These are phyloP conservation scores for Noctua pronuba DNA, from an alignment of 2,888 invertebrate genomes.

Conservation along the genomic window DNA sequence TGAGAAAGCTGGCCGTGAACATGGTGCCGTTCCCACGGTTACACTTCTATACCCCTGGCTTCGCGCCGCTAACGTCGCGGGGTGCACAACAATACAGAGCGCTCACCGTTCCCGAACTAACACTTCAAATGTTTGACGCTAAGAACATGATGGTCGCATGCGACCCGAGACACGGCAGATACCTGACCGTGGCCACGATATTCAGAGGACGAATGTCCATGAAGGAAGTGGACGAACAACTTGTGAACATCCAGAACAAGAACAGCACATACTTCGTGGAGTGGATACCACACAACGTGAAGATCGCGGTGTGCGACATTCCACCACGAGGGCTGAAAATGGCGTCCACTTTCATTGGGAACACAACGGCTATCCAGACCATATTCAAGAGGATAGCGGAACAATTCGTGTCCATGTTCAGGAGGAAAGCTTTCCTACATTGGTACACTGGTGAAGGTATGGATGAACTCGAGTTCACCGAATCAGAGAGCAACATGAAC, in stretches of 20 bases:
- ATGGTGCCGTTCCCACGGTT: conserved; percentile 92
- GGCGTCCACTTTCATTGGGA: conserved; percentile 97
- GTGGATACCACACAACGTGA: conserved; percentile 95
- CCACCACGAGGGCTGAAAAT: conserved; percentile 94
- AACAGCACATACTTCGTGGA: conserved; percentile 95
- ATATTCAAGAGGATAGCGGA: conserved; percentile 96
- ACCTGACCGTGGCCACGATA: conserved; percentile 96
- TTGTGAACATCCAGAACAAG: conserved; percentile 94
- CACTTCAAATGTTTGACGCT: conserved; percentile 91
- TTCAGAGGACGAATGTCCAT: conserved; percentile 97
- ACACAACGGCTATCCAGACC: conserved; percentile 96
- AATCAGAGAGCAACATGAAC: conserved; percentile 96
- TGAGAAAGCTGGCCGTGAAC: conserved; percentile 86
- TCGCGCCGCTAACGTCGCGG: conserved; percentile 93
- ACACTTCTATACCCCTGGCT: conserved; percentile 91
- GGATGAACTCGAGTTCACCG: conserved; percentile 98
- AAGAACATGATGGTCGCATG: conserved; percentile 97
- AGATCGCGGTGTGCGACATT: conserved; percentile 95
- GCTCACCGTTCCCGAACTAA: conserved; percentile 97
- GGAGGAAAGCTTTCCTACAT: conserved; percentile 98
- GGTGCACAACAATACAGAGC: conserved; percentile 97
- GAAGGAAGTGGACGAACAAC: conserved; percentile 97
- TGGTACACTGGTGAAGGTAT: conserved; percentile 98
- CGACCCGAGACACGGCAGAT: conserved; percentile 97
- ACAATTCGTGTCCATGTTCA: conserved; percentile 98